A percentile compares a stretch with the other conserved stretches of the same genome.
Conservation (phyloP, 1,140 invertebrate species). For the Zaprionus ghesquierei region DNA sequence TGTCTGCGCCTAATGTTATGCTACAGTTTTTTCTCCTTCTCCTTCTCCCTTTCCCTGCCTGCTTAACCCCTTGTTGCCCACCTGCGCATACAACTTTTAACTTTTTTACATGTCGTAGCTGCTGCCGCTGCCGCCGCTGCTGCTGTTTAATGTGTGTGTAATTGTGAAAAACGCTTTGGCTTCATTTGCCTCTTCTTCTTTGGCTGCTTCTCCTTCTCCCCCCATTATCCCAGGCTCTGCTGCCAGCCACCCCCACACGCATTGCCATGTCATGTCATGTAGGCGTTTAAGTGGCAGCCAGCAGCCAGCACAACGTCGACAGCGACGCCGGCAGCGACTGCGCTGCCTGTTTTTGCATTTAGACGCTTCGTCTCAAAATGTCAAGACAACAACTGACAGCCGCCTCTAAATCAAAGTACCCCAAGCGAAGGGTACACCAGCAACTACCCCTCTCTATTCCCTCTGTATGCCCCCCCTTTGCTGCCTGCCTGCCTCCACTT, state of each 20-base stretch:
- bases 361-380: conserved; percentile 1
- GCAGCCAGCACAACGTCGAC: not conserved
- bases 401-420: conserved; percentile 53
- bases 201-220: not conserved
- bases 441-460: not conserved
- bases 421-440: not conserved
- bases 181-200: not conserved
- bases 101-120: conserved; percentile 35
- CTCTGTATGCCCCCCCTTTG: not conserved
- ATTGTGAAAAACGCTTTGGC: conserved; percentile 61
- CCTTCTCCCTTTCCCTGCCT: not conserved
- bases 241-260: conserved; percentile 9
- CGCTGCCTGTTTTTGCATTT: conserved; percentile 15
- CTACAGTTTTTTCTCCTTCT: conserved; percentile 24
- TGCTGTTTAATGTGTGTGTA: conserved; percentile 72
- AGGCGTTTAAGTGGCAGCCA: conserved; percentile 59
- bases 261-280: conserved; percentile 47
- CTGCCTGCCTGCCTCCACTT: conserved; percentile 2
- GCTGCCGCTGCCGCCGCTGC: not conserved
- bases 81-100: conserved; percentile 33
- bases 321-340: conserved; percentile 10
- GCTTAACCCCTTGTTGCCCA: conserved; percentile 24
- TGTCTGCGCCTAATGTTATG: conserved; percentile 51
- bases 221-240: not conserved
- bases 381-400: conserved; percentile 30